Conservation (phyloP, 2,113 vertebrate species). For the Regulus satrapa region DNA sequence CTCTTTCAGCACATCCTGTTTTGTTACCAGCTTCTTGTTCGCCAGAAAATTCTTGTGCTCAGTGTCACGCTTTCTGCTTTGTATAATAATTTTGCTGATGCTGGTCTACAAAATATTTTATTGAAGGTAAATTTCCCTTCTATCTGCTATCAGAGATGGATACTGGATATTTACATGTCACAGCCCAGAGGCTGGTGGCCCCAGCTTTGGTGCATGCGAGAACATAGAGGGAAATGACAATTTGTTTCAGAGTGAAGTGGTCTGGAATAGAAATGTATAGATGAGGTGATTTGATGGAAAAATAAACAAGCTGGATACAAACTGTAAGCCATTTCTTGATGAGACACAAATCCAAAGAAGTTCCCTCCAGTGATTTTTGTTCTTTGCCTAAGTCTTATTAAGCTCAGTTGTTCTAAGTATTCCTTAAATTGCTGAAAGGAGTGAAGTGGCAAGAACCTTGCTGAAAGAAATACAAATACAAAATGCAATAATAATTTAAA, state of each 20-base stretch:
- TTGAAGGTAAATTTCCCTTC: background rate
- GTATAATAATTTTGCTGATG: background rate
- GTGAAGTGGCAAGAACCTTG: background rate
- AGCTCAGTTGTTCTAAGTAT: constrained; percentile 5
- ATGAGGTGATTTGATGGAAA: constrained; percentile 11
- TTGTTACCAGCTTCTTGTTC: background rate
- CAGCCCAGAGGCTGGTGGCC: background rate
- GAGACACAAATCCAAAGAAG: background rate
- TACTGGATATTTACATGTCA: background rate
- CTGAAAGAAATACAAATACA: background rate
- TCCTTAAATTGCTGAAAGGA: constrained; percentile 14
- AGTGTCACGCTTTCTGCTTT: background rate
- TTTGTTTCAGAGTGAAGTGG: background rate
- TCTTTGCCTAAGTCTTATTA: background rate
- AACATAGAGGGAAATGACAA: background rate
- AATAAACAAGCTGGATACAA: constrained; percentile 7
- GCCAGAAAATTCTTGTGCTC: background rate
- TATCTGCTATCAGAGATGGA: background rate
- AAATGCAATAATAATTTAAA: constrained; percentile 4
- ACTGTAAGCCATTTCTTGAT: constrained; percentile 45
- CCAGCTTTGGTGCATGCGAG: background rate
- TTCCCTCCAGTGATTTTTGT: constrained; percentile 27
- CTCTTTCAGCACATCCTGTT: background rate
- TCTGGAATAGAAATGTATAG: constrained; percentile 34
- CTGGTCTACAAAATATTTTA: background rate